phyloP scores from a whole-genome alignment of 1,140 invertebrate genomes.

The Drosophila persimilis region DNA sequence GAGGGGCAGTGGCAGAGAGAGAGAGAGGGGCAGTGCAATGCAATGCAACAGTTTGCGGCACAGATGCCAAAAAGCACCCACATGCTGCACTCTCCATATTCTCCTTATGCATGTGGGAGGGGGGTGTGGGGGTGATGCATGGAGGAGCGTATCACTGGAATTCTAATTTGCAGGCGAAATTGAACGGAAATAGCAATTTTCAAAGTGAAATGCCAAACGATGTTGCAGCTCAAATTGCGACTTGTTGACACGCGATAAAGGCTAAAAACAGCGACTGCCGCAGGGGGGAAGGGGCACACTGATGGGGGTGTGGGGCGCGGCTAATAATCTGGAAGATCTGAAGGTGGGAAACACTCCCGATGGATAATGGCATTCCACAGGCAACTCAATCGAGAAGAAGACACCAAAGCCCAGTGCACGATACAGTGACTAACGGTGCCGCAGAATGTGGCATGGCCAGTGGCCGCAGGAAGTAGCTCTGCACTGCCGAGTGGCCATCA shows the following conservation, averaged over 20 bases:
- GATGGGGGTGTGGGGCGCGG: neutral
- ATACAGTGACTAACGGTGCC: slow-evolving; percentile 9
- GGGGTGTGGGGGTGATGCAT: too few species aligned
- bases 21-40: too few species aligned
- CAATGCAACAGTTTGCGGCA: slow-evolving; percentile 67
- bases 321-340: too few species aligned
- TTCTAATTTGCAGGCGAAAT: slow-evolving; percentile 81
- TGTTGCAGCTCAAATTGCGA: slow-evolving; percentile 62
- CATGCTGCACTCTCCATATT: slow-evolving; percentile 41
- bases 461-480: neutral
- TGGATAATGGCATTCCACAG: slow-evolving; percentile 18
- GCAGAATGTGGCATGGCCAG: too few species aligned
- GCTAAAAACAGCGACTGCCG: slow-evolving; percentile 10
- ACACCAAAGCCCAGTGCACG: neutral
- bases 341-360: neutral
- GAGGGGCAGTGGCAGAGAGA: too few species aligned
- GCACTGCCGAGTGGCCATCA: slow-evolving; percentile 38
- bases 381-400: slow-evolving; percentile 25
- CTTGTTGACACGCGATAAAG: slow-evolving; percentile 42
- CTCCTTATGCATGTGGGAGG: slow-evolving; percentile 56
- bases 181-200: slow-evolving; percentile 82
- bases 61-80: slow-evolving; percentile 54
- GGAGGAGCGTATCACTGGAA: slow-evolving; percentile 72
- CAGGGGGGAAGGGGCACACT: neutral
- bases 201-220: slow-evolving; percentile 77